Conservation (phyloP, 1,140 invertebrate genomes). For the Odontomachus brunneus region DNA sequence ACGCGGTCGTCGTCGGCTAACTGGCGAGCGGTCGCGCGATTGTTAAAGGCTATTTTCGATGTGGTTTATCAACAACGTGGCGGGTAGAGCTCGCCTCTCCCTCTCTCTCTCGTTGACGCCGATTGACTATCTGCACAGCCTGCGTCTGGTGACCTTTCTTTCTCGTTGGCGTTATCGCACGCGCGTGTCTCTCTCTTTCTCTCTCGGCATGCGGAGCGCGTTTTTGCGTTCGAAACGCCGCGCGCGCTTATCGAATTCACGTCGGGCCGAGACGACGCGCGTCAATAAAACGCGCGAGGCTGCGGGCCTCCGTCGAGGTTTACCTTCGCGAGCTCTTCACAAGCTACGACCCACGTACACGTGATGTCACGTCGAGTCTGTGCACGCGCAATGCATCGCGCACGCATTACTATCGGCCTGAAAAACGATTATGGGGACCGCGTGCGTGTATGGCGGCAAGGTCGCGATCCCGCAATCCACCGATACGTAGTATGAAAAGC, state of each 20-base stretch:
- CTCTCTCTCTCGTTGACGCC: not conserved
- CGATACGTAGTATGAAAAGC: not conserved
- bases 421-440: slow-evolving; percentile 61
- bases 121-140: slow-evolving; percentile 5
- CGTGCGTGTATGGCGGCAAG: slow-evolving; percentile 50
- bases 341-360: slow-evolving; percentile 49
- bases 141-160: slow-evolving; percentile 19
- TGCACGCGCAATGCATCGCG: slow-evolving; percentile 37
- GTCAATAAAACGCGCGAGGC: not conserved
- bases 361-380: slow-evolving; percentile 48
- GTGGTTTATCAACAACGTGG: not conserved
- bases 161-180: not conserved
- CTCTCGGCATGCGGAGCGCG: not conserved
- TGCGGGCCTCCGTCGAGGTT: not conserved
- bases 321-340: slow-evolving; percentile 41
- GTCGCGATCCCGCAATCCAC: slow-evolving; percentile 47
- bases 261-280: not conserved
- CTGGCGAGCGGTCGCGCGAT: not conserved
- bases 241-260: slow-evolving; percentile 39
- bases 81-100: not conserved
- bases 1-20: no score
- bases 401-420: slow-evolving; percentile 47
- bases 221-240: not conserved
- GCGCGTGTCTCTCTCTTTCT: no score
- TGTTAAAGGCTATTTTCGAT: not conserved